Evolutionary conservation across 2,888 invertebrate genomes (phyloP), one percentile per base, ranked within the genome.

Genomic region (Anoplius nigerrimus): DNA sequence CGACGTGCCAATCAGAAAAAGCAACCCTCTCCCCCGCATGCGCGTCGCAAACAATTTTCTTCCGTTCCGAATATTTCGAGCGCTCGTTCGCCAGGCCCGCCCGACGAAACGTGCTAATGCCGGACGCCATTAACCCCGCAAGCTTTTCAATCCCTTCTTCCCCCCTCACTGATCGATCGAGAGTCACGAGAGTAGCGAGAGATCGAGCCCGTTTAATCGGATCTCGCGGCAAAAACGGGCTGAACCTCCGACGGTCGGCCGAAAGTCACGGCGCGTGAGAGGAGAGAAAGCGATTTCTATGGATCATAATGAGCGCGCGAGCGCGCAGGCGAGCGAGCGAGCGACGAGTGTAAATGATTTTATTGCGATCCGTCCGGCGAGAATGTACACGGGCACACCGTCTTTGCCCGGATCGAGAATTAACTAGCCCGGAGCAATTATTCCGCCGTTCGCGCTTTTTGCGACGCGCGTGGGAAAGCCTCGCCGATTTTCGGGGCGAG

Each of bases 291-390:
- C 70, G 73, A 72, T 69, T 72, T 69, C 70, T 62, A 66, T 56
- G 57, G 74, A 73, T 79, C 73, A 62, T 75, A 77, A 79, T 66
- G 70, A 76, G 71, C 61, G 61, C n/a, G 62, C 66, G 48, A 48
- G 48, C 4, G 48, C 6, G 48, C 34, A 20, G 42, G 20, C 6
- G 42, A 6, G 27, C 2, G 42, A 55, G 55, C 22, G 24, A 21
- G 11, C 54, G 54, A 54, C 61, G 71, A 62, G 78, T 78, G 75
- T 72, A 80, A 79, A 79, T 80, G 69, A 79, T 78, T 80, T 80
- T 78, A 75, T 68, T 72, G 69, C 72, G 13, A 65, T 72, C 65
- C 52, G 69, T 72, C 6, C 8, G 6, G 34, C 34, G 34, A 34
- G 43, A n/a, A 45, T n/a, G n/a, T n/a, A n/a, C n/a, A n/a, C n/a